Evolutionary conservation across 2,888 invertebrate species (phyloP).

Genomic region (Drymonia ruficornis): DNA sequence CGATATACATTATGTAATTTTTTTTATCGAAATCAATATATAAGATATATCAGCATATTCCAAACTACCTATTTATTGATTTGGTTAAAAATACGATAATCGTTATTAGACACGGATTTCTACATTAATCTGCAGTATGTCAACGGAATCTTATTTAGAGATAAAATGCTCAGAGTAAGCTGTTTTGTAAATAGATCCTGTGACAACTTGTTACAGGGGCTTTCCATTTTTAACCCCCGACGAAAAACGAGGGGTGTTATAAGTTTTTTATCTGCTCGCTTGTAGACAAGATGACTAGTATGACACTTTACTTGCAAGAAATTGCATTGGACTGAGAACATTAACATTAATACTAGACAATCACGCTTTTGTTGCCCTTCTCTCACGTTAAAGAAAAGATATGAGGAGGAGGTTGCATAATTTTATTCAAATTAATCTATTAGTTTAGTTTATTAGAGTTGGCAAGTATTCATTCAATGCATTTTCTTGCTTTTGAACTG

Average conservation of each 20-base stretch:
- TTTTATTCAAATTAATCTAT: too few species aligned
- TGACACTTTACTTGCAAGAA: background rate
- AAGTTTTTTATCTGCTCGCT: conserved; percentile 15
- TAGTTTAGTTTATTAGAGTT: too few species aligned
- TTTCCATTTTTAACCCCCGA: conserved; percentile 9
- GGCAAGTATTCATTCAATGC: background rate
- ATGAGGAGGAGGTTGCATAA: too few species aligned
- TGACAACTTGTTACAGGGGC: conserved; percentile 19
- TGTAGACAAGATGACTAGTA: conserved; percentile 9
- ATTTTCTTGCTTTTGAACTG: background rate
- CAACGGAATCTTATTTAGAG: conserved; percentile 6
- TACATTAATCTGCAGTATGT: background rate
- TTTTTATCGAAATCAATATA: conserved; percentile 15
- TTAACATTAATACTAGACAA: too few species aligned
- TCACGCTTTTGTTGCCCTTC: too few species aligned
- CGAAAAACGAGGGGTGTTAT: too few species aligned
- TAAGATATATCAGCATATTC: background rate
- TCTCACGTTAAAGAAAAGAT: too few species aligned
- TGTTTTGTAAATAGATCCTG: conserved; percentile 20
- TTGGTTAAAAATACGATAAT: background rate
- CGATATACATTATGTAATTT: background rate
- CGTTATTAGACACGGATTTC: background rate
- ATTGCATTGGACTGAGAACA: too few species aligned
- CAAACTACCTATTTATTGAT: background rate
- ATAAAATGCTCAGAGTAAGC: conserved; percentile 15